phyloP scores from a whole-genome alignment of 2,888 invertebrate genomes.

The Chloroclystis v-ata region DNA sequence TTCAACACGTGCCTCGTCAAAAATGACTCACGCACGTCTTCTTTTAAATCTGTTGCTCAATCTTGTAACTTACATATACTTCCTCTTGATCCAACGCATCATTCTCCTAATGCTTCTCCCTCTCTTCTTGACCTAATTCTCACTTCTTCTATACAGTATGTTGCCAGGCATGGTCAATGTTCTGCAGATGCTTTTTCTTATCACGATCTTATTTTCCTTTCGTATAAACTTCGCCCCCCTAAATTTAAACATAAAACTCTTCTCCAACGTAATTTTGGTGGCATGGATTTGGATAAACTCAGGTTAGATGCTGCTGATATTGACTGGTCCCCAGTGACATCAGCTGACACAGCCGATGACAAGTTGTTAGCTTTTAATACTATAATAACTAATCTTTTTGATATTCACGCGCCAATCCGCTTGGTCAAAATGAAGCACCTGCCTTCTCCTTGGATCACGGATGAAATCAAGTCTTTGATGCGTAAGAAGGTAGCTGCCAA shows the following conservation, averaged over 20 bases:
- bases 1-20: too few relatives aligned
- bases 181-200: constrained; percentile 1
- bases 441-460: too few relatives aligned
- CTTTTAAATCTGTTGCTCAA: too few relatives aligned
- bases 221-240: constrained; percentile 1
- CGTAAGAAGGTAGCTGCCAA: neutral
- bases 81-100: too few relatives aligned
- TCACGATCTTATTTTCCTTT: neutral
- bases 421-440: neutral
- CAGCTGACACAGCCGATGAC: neutral
- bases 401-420: neutral
- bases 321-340: too few relatives aligned
- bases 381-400: neutral
- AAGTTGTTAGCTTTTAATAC: neutral
- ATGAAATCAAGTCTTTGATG: too few relatives aligned
- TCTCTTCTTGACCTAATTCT: too few relatives aligned
- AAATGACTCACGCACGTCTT: too few relatives aligned
- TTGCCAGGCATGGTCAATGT: neutral
- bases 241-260: neutral
- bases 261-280: neutral
- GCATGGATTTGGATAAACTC: neutral
- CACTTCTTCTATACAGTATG: too few relatives aligned
- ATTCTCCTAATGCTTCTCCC: too few relatives aligned
- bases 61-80: too few relatives aligned
- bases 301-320: too few relatives aligned